Conservation (phyloP, 2,888 invertebrate species). For the Caenorhabditis zanzibari region DNA sequence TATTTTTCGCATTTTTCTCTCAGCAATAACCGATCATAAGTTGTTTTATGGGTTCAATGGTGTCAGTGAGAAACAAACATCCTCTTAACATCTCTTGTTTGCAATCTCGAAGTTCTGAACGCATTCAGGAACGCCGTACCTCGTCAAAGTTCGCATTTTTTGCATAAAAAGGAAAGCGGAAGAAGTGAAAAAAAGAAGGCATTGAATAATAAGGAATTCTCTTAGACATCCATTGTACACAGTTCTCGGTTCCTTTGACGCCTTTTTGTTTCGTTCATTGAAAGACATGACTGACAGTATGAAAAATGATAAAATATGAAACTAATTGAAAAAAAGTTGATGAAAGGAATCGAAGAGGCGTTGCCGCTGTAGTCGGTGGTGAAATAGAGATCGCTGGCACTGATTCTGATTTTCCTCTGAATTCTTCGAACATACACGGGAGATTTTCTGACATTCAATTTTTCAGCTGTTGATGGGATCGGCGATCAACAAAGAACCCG, state of each 20-base stretch:
- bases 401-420: constrained; percentile 20
- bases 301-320: constrained; percentile 35
- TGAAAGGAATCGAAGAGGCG: constrained; percentile 39
- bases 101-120: not conserved
- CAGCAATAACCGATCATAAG: not conserved
- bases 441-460: not conserved
- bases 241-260: constrained; percentile 43
- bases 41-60: constrained; percentile 5
- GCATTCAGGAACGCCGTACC: constrained; percentile 18
- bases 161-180: constrained; percentile 26
- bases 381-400: constrained; percentile 31
- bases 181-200: constrained; percentile 15
- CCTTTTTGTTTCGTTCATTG: constrained; percentile 46
- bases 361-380: constrained; percentile 6
- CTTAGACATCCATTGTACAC: constrained; percentile 26
- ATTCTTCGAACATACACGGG: not conserved
- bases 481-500: constrained; percentile 38
- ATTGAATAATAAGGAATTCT: constrained; percentile 28
- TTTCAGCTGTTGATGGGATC: constrained; percentile 64
- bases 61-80: constrained; percentile 10
- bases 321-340: constrained; percentile 45
- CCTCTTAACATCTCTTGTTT: not conserved
- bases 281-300: constrained; percentile 7
- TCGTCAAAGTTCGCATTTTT: constrained; percentile 11
- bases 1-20: constrained; percentile 11